Evolutionary conservation across 2,113 vertebrate species (phyloP).

Genomic region (Recurvirostra avosetta): DNA sequence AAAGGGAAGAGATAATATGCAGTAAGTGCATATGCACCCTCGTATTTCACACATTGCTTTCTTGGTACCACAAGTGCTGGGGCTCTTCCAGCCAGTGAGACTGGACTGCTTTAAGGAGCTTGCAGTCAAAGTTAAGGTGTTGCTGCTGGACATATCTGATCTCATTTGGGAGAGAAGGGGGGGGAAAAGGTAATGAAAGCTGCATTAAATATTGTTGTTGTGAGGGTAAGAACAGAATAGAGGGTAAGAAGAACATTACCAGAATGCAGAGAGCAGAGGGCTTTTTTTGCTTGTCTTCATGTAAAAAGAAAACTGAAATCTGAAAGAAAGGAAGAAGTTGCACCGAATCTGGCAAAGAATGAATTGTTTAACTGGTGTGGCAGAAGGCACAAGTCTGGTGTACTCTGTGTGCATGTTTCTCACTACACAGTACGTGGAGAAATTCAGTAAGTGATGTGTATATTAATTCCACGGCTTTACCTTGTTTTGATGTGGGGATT

Average conservation of each 20-base stretch:
- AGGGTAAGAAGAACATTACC: background rate
- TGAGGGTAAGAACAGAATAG: background rate
- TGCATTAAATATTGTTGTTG: background rate
- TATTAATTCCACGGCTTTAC: background rate
- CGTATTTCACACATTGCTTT: background rate
- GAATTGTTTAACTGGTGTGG: background rate
- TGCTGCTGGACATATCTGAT: background rate
- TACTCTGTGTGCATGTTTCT: background rate
- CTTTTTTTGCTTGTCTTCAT: background rate
- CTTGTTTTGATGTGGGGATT: background rate
- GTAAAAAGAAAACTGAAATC: background rate
- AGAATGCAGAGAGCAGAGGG: background rate
- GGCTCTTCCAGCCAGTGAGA: background rate
- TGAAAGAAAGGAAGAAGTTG: background rate
- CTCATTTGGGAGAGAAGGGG: background rate
- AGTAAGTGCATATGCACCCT: no score
- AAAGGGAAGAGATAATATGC: background rate
- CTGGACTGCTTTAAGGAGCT: background rate
- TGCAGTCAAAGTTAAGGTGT: background rate
- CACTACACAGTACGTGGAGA: background rate
- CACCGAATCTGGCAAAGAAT: background rate
- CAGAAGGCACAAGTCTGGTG: background rate
- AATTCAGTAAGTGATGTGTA: background rate
- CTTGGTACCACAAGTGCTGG: background rate
- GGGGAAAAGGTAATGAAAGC: background rate